Evolutionary conservation across 2,888 invertebrate genomes (phyloP).

Genomic region (Punctoribates punctum): DNA sequence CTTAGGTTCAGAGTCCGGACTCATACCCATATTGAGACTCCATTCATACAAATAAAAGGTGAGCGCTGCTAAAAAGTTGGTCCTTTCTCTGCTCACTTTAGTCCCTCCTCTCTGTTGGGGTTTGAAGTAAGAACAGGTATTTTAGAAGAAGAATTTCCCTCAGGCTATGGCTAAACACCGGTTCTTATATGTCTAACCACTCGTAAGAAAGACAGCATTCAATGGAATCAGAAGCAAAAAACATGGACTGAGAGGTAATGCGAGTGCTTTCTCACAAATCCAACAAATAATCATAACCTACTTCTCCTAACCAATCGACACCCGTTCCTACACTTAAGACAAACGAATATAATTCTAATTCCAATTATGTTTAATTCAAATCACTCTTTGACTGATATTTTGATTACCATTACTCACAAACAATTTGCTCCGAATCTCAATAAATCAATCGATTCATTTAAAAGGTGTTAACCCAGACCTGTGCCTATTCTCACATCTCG

Average conservation of each 20-base stretch:
- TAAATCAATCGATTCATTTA: conserved; percentile 14
- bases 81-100: conserved; percentile 27
- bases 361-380: not conserved
- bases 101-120: conserved; percentile 29
- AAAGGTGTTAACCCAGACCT: not conserved
- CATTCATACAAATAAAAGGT: conserved; percentile 26
- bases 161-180: conserved; percentile 23
- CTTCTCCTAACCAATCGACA: conserved; percentile 17
- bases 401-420: not conserved
- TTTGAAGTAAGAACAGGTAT: conserved; percentile 26
- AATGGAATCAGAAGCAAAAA: conserved; percentile 2
- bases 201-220: not conserved
- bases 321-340: not conserved
- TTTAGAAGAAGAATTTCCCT: conserved; percentile 30
- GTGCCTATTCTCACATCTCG: not conserved
- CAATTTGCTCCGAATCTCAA: not conserved
- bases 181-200: not conserved
- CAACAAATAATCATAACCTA: conserved; percentile 30
- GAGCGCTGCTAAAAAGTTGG: conserved; percentile 27
- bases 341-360: not conserved
- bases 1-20: not conserved
- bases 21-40: conserved; percentile 32
- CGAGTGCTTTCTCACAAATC: conserved; percentile 3
- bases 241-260: conserved; percentile 7
- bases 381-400: not conserved